These are phyloP conservation scores for Coregonus suidteri DNA, from an alignment of 2,797 vertebrate genomes.

Conservation along the genomic window DNA sequence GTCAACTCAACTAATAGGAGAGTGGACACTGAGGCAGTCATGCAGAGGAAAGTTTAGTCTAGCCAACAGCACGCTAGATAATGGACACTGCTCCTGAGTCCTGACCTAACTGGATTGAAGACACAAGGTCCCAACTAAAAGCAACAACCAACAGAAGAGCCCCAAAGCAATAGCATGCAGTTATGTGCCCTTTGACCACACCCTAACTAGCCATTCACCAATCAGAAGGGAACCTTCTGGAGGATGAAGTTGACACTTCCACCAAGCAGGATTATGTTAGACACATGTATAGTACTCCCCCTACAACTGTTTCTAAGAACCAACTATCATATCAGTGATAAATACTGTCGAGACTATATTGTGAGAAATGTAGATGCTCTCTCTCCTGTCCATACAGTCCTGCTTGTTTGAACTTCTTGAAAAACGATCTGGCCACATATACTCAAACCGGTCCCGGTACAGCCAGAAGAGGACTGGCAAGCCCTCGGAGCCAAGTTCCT, in stretches of 20 bases:
- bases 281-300: too few species aligned
- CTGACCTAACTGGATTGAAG: not conserved
- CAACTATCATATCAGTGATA: too few species aligned
- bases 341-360: too few species aligned
- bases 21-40: not conserved
- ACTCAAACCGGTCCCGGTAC: too few species aligned
- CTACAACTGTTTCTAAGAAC: too few species aligned
- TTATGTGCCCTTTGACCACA: conserved; percentile 13
- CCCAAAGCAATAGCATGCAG: not conserved
- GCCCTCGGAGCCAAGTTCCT: too few species aligned
- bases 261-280: not conserved
- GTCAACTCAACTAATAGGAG: not conserved
- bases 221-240: not conserved
- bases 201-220: conserved; percentile 8
- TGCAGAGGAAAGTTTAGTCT: too few species aligned
- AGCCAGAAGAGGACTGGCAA: too few species aligned
- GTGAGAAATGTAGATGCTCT: too few species aligned
- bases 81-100: not conserved
- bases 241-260: not conserved
- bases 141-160: not conserved
- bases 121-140: not conserved
- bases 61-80: not conserved
- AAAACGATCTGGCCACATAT: too few species aligned
- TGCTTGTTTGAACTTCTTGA: too few species aligned
- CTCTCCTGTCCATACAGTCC: too few species aligned